Base-by-base conservation (phyloP, 2,797 vertebrate species). In the Hippoglossus hippoglossus region DNA sequence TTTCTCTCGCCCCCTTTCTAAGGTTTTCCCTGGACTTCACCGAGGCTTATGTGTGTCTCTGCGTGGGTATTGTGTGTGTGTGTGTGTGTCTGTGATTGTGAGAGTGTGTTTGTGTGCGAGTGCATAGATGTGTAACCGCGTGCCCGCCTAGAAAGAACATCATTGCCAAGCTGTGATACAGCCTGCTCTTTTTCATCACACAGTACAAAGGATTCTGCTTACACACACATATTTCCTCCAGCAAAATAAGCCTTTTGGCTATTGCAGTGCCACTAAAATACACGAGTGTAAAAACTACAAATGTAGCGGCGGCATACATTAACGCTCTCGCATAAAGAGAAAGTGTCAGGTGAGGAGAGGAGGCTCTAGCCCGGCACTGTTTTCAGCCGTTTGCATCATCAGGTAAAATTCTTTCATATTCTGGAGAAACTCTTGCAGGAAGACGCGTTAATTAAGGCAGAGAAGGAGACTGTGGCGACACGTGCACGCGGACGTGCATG, bases 331-430 rank as follows among this genome's bases (percentile, higher is more conserved):
- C 80, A 82, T 71, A 67, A 75, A 84, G 75, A 79, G 71, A 68
- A 66, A 67, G 76, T 70, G 82, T 88, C 79, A 87, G 87, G 83
- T 83, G 83, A 83, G 73, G 81, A 78, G 83, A 82, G 67, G 49
- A 78, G 52, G 83, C 75, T 24, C 50, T 34, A 68, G 67, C 72
- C 58, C 55, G 8, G 9, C 25, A 1, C 77, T 64, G 84, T 92
- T 93, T 93, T 82, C 91, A 91, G 57, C 72, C 18, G 90, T 90
- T 94, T 94, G 89, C 91, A 92, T 93, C 93, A 93, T 91, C 91
- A 91, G 87, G 85, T 90, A 87, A 89, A 87, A 87, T 79, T 55
- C 80, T 91, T 94, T 91, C 87, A 87, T 87, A 89, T 90, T 87
- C 79, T 53, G 53, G 71, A 78, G 86, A 85, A 89, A 89, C 75